These are phyloP conservation scores for Oncorhynchus gorbuscha DNA, from an alignment of 2,113 vertebrate genomes.

Conservation along the genomic window DNA sequence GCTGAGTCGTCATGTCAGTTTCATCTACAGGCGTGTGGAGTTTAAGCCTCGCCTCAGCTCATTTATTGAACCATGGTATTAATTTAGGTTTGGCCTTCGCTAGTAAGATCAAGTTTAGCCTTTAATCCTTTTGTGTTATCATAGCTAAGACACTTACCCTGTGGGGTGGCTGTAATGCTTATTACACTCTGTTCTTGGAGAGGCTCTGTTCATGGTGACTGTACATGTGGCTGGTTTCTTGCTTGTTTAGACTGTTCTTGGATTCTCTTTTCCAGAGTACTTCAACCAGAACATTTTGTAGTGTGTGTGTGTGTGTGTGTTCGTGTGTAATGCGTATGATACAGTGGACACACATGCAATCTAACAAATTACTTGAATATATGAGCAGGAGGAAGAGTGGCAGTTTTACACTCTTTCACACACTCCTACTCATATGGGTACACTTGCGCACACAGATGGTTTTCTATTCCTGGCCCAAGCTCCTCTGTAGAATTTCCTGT, in stretches of 20 bases:
- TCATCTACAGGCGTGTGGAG: background rate
- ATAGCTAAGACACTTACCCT: background rate
- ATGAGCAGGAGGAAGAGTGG: slow-evolving; percentile 4
- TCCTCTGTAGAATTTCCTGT: slow-evolving; percentile 72
- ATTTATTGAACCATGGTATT: slow-evolving; percentile 42
- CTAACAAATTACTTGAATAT: background rate
- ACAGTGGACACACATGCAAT: background rate
- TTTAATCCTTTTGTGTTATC: background rate
- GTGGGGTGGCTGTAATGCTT: background rate
- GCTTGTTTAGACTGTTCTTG: background rate
- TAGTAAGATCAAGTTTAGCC: background rate
- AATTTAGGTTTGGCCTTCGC: slow-evolving; percentile 53
- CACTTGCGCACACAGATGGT: slow-evolving; percentile 23
- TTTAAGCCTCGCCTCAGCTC: slow-evolving; percentile 10
- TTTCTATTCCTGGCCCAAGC: slow-evolving; percentile 57
- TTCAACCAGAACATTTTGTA: background rate
- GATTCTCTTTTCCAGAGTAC: background rate
- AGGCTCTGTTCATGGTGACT: background rate
- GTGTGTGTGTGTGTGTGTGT: background rate
- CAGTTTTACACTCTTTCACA: background rate
- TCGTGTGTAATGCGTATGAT: background rate
- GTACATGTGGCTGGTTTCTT: background rate
- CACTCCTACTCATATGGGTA: background rate
- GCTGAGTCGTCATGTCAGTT: background rate
- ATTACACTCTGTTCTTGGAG: background rate